Evolutionary conservation across 1,140 invertebrate species (phyloP), one percentile per base, ranked within the genome.

Genomic region (Drosophila arawakana): DNA sequence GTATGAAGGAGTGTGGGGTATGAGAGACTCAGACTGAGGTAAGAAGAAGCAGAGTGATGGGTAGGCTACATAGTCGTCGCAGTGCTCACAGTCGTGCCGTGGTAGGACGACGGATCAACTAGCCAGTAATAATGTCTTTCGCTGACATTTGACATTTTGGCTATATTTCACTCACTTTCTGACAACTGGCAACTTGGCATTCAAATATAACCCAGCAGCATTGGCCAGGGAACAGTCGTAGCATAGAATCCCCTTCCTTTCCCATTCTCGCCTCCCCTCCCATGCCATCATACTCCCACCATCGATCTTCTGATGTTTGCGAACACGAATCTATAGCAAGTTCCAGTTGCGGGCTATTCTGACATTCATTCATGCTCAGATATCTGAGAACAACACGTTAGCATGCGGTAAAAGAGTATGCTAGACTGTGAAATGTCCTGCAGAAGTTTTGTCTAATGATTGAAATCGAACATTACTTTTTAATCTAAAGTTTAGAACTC

Each of bases 121-220:
- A 88, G 83, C 83, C 83, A 88, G 84, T 89, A 88, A 88, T 89
- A 88, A 89, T 88, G 84, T 88, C 84, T 89, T 88, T 89, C 84
- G 84, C 84, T 89, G 84, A 88, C 84, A 88, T 88, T 89, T 88
- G 84, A 88, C 84, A 88, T 88, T 88, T 89, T 68, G 84, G 84
- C 84, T 89, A 89, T 88, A 88, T 88, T 89, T 88, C 84, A 88
- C 84, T 88, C 84, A 88, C 80, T 78, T 88, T 88, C 77, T 81
- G 84, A 88, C 84, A 89, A 88, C 84, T 88, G 84, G 84, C 84
- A 88, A 88, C 80, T 88, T 89, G 84, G 84, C 84, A 88, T 88
- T 88, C 84, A 84, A 88, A 88, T 88, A 89, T 81, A 89, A 68
- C 78, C 76, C 46, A 43, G 4, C 21, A 49, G 35, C 61, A 54